Evolutionary conservation across 2,113 vertebrate genomes (phyloP).

Genomic region (Tonatia bakeri): DNA sequence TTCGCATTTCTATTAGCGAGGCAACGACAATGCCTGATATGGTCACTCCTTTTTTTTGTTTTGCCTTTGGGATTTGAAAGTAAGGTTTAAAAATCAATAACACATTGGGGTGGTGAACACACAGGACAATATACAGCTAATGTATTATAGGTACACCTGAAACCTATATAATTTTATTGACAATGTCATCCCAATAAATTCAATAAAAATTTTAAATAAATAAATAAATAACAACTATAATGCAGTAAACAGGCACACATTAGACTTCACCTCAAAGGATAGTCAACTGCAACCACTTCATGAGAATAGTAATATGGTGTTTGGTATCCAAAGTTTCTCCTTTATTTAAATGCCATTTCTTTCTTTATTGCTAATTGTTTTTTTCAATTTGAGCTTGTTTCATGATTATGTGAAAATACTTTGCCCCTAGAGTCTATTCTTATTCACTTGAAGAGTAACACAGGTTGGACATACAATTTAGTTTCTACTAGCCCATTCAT

Average conservation of each 20-base stretch:
- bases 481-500: neutral
- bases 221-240: neutral
- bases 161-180: neutral
- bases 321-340: neutral
- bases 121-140: neutral
- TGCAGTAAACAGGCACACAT: constrained; percentile 6
- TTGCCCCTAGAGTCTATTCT: neutral
- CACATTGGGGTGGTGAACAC: neutral
- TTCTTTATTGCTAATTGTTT: neutral
- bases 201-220: neutral
- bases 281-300: neutral
- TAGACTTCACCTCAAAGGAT: neutral
- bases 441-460: neutral
- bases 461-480: neutral
- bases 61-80: constrained; percentile 48
- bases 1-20: constrained; percentile 16
- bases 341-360: neutral
- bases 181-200: neutral
- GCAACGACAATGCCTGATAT: neutral
- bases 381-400: neutral
- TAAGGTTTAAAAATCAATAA: constrained; percentile 30
- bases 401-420: neutral
- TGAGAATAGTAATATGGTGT: neutral
- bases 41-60: constrained; percentile 6
- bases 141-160: neutral